Evolutionary conservation across 2,888 invertebrate genomes (phyloP).

Genomic region (Tenodera sinensis): DNA sequence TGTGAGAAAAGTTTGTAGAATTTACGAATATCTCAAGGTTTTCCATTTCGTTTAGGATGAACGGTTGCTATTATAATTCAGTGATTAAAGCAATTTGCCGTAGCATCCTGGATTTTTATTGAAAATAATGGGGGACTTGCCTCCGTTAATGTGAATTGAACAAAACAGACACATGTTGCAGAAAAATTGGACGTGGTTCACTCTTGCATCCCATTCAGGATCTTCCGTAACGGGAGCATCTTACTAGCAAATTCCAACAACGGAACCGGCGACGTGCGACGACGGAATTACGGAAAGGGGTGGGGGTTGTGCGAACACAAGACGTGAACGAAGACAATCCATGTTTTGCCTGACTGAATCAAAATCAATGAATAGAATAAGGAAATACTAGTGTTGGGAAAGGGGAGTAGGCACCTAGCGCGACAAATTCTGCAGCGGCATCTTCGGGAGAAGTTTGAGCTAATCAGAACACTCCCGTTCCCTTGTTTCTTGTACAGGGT

Average conservation of each 20-base stretch:
- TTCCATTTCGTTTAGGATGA: too few species aligned
- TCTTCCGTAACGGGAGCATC: neutral
- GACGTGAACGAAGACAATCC: conserved; percentile 5
- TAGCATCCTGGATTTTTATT: too few species aligned
- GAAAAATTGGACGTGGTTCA: neutral
- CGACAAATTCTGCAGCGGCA: conserved; percentile 9
- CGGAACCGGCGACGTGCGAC: neutral
- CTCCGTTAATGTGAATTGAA: neutral
- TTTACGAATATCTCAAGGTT: too few species aligned
- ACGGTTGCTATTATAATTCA: too few species aligned
- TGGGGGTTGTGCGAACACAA: neutral
- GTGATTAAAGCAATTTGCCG: too few species aligned
- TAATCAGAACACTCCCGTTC: neutral
- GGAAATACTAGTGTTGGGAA: conserved; percentile 13
- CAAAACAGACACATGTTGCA: neutral
- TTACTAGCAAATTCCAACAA: conserved; percentile 6
- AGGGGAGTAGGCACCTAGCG: neutral
- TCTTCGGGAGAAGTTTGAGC: conserved; percentile 4
- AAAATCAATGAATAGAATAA: conserved; percentile 20
- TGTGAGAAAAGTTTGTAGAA: too few species aligned
- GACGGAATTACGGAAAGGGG: neutral
- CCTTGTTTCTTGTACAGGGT: neutral
- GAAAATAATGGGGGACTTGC: too few species aligned
- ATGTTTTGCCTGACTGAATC: conserved; percentile 22
- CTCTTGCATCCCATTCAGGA: neutral